Conservation (phyloP, 2,888 invertebrate genomes). For the Agapetus fuscipes region DNA sequence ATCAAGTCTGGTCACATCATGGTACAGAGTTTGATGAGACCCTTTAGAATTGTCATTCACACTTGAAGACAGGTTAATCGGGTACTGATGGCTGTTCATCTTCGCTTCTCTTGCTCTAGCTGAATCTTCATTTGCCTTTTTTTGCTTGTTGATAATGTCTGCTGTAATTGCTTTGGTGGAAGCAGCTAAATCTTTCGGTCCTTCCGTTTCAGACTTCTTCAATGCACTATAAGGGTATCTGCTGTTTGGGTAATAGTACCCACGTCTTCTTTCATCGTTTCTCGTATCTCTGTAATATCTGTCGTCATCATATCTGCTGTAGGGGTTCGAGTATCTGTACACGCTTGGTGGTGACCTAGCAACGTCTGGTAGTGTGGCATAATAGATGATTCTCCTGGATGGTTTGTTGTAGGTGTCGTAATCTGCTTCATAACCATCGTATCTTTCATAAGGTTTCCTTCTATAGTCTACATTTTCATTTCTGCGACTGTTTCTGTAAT, state of each 20-base stretch:
- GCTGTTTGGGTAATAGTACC: conserved; percentile 11
- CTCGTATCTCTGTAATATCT: conserved; percentile 24
- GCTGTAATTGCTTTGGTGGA: conserved; percentile 40
- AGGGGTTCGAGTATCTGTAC: conserved; percentile 43
- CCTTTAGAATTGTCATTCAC: conserved; percentile 28
- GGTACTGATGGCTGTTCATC: conserved; percentile 41
- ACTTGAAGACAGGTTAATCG: conserved; percentile 9
- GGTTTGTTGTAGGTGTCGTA: conserved; percentile 42
- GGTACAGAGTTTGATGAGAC: conserved; percentile 34
- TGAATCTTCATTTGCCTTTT: conserved; percentile 35
- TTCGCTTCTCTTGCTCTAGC: conserved; percentile 25
- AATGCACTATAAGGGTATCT: conserved; percentile 38
- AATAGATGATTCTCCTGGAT: conserved; percentile 58
- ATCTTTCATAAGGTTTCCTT: conserved; percentile 32
- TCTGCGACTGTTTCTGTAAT: conserved; percentile 13
- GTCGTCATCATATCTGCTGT: conserved; percentile 36
- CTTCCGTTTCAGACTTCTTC: conserved; percentile 38
- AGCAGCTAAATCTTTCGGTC: conserved; percentile 37
- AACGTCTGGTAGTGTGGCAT: conserved; percentile 60
- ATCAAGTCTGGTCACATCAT: conserved; percentile 33
- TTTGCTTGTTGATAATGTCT: conserved; percentile 35
- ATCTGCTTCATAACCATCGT: conserved; percentile 32
- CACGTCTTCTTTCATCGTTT: conserved; percentile 2
- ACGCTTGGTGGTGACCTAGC: conserved; percentile 51
- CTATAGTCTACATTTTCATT: conserved; percentile 21